Percentiles rank a stretch among this genome's conserved stretches.
phyloP scores from a whole-genome alignment of 35 echinoderm and acorn worm species.

The Nesometra sesokonis region DNA sequence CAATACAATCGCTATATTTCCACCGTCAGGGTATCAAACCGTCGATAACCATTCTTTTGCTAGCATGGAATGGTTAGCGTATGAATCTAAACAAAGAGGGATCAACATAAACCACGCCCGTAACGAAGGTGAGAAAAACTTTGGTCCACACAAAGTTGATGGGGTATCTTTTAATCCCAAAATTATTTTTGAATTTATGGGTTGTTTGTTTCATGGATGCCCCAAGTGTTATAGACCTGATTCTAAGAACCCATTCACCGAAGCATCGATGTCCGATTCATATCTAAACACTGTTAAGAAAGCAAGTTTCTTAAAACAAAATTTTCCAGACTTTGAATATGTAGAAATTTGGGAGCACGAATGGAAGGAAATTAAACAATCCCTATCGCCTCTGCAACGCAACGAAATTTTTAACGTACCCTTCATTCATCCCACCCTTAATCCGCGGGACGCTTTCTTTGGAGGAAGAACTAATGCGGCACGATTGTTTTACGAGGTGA shows the following conservation, averaged over 20 bases:
- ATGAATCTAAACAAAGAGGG: background rate
- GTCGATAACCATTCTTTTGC: background rate
- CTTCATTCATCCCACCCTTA: background rate
- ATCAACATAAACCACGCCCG: background rate
- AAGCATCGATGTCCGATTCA: background rate
- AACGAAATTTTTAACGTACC: background rate
- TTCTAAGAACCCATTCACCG: background rate
- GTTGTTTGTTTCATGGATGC: background rate
- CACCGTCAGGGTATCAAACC: background rate
- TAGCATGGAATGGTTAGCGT: background rate
- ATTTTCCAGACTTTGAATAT: conserved; percentile 3
- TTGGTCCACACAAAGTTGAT: background rate
- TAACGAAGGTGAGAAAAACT: background rate
- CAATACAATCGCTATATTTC: conserved; percentile 1
- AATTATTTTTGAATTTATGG: too few species aligned
- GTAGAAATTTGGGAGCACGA: conserved; percentile 6
- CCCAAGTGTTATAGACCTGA: background rate
- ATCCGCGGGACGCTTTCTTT: conserved; percentile 13
- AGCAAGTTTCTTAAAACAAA: background rate
- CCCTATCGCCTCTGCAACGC: background rate
- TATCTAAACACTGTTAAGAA: background rate
- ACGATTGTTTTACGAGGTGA: conserved; percentile 3
- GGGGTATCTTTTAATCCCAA: background rate
- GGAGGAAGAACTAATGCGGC: conserved; percentile 18
- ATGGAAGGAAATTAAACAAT: background rate